These are phyloP conservation scores for Cancer borealis DNA, from an alignment of 2,888 invertebrate species.

Conservation along the genomic window DNA sequence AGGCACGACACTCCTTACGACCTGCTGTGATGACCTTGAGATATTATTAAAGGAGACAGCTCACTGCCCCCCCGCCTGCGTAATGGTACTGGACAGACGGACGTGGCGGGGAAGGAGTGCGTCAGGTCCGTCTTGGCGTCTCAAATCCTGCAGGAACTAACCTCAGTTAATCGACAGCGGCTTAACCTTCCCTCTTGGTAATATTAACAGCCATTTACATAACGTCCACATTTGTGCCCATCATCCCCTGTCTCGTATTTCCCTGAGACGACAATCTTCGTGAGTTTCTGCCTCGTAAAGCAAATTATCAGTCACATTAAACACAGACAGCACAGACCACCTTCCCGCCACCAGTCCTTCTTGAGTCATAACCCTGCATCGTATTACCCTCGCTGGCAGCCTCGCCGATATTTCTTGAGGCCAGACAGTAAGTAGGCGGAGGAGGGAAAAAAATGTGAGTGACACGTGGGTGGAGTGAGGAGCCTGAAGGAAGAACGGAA, in stretches of 20 bases:
- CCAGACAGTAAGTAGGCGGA: not conserved
- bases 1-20: not conserved
- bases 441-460: not conserved
- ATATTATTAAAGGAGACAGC: not conserved
- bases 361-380: not conserved
- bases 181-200: not conserved
- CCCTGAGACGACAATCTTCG: not conserved
- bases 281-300: slow-evolving; percentile 28
- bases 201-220: slow-evolving; percentile 16
- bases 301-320: slow-evolving; percentile 33
- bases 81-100: not conserved
- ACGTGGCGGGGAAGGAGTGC: not conserved
- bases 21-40: not conserved
- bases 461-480: not conserved
- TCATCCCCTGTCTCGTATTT: not conserved
- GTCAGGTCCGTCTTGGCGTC: not conserved
- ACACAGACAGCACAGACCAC: slow-evolving; percentile 17
- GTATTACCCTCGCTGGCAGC: not conserved
- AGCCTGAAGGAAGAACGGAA: not conserved
- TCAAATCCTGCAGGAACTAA: not conserved
- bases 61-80: not conserved
- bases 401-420: not conserved
- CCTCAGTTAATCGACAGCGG: not conserved
- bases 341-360: not conserved
- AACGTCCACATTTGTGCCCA: not conserved